Evolutionary conservation across 1,140 invertebrate genomes (phyloP), one percentile per base, ranked within the genome.

Genomic region (Drosophila ironensis): DNA sequence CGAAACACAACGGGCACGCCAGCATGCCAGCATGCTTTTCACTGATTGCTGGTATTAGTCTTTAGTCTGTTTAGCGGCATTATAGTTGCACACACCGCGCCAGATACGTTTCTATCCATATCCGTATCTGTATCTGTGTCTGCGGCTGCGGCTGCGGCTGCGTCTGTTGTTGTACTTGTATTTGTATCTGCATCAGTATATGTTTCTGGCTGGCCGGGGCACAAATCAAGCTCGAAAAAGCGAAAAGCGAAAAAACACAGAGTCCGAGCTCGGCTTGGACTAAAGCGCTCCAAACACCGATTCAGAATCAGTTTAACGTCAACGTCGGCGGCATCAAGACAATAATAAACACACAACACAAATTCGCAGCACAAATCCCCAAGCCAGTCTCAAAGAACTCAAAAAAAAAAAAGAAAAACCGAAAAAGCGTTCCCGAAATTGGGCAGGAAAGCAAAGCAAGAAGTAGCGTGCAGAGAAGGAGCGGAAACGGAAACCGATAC

Each of bases 291-390:
- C 57, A 84, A 84, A 84, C 78, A 84, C 72, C 64, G 80, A 84
- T 71, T 84, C 70, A 84, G 74, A 84, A 78, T 84, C 78, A 84
- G 78, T 84, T 84, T 84, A 84, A 84, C 80, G 80, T 84, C 78
- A 84, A 84, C 78, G 73, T 78, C 78, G 78, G 78, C 78, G 78
- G 78, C 80, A 84, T 78, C 78, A 84, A 84, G 78, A 84, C 78
- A 84, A 84, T 84, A 77, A n/a, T n/a, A 60, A 75, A 33, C 64
- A 72, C 60, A 64, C 41, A 72, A 77, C 54, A 69, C n/a, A n/a
- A n/a, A n/a, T n/a, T n/a, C n/a, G n/a, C n/a, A 37, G 66, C 56
- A 71, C 30, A 44, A 44, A 17, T 19, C 52, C 4, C 4, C 11
- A 47, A 63, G 25, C 35, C 35, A 64, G 42, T 76, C 28, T n/a